These are phyloP conservation scores for Rutilus rutilus DNA, from an alignment of 2,113 vertebrate species.

Conservation along the genomic window DNA sequence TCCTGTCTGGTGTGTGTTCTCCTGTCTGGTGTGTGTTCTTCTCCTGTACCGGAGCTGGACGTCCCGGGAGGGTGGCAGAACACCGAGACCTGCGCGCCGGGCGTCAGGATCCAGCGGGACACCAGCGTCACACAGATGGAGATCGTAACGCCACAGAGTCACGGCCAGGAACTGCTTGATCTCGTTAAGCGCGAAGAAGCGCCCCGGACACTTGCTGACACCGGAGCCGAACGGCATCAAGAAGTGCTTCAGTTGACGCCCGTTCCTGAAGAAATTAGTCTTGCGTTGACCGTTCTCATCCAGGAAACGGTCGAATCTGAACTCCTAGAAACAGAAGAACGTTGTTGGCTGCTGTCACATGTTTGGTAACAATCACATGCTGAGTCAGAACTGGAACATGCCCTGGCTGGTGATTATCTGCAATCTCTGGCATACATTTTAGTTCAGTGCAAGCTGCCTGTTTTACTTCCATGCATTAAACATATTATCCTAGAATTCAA, in stretches of 20 bases:
- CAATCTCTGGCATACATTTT: neutral
- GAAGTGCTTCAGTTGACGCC: conserved; percentile 56
- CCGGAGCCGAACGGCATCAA: conserved; percentile 68
- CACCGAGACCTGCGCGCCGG: conserved; percentile 62
- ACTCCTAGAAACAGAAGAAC: conserved; percentile 56
- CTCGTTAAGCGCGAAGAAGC: conserved; percentile 66
- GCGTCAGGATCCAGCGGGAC: conserved; percentile 45
- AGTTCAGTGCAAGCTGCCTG: neutral
- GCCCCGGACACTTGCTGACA: conserved; percentile 64
- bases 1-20: no score
- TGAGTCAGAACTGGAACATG: neutral
- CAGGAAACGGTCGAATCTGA: conserved; percentile 63
- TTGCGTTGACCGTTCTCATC: conserved; percentile 56
- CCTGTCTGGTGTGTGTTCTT: neutral
- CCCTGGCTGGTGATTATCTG: neutral
- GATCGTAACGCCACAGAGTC: conserved; percentile 60
- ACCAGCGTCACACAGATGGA: conserved; percentile 49
- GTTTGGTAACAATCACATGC: neutral
- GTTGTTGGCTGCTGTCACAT: neutral
- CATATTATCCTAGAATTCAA: neutral
- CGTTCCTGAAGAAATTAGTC: conserved; percentile 63
- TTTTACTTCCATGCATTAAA: neutral
- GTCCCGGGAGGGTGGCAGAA: conserved; percentile 56
- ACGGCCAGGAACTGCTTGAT: conserved; percentile 64
- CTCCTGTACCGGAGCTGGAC: conserved; percentile 50